Evolutionary conservation across 2,888 invertebrate species (phyloP), one percentile per base, ranked within the genome.

Genomic region (Bombyx huttoni): DNA sequence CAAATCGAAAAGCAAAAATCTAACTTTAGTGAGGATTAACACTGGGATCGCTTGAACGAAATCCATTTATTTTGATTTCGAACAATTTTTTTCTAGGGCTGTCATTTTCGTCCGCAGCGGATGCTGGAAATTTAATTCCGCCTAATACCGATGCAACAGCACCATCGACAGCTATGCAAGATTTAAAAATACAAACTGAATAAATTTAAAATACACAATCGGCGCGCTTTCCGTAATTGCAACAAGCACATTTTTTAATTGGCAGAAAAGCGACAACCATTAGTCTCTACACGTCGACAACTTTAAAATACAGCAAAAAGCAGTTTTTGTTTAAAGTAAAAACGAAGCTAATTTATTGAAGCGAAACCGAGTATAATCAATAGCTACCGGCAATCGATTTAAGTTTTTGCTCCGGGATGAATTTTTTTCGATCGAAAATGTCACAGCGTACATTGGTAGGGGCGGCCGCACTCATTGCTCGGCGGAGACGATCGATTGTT

Each of bases 401-500:
- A 40, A 40, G 40, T 40, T 52, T 58, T 51, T 51, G 48, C 48
- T 46, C 53, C 49, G 52, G 49, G 48, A 52, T 49, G 49, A 53
- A 52, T 50, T 56, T 64, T n/a, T 72, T 73, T 70, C 70, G 58
- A 60, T 62, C 57, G 62, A 65, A 67, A 69, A 72, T 64, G 64
- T 69, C 62, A 58, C 57, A 56, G 55, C 63, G 59, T 67, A 74
- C 75, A 73, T 67, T 81, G 70, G 85, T 85, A 86, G 76, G 78
- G 77, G 76, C 73, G 62, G 65, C 63, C 75, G 73, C 82, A 75
- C 82, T 83, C 78, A 84, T 82, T 76, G 80, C 75, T 65, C 40
- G 9, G 73, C 68, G 71, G 69, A 74, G 77, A 79, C 78, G 76
- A 80, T 80, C 87, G 78, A 88, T 87, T 88, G 87, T 88, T 87